Evolutionary conservation across 1,140 invertebrate species (phyloP).

Genomic region (Teleogryllus occipitalis): DNA sequence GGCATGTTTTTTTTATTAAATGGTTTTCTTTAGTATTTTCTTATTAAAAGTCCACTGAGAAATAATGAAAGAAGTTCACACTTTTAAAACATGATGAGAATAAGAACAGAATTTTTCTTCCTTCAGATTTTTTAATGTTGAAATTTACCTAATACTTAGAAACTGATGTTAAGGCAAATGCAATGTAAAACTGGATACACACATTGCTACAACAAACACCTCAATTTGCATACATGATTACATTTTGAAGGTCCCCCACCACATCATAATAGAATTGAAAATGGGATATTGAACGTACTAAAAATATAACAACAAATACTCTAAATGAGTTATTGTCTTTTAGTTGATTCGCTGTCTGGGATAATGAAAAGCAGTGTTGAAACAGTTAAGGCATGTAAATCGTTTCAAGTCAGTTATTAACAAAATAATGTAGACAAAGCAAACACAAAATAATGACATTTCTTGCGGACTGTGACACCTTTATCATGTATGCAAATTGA

Average conservation of each 20-base stretch:
- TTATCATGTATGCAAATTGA: background rate
- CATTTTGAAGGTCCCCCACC: background rate
- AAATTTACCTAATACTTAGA: background rate
- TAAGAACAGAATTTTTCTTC: background rate
- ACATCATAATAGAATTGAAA: background rate
- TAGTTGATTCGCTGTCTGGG: background rate
- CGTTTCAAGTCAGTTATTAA: background rate
- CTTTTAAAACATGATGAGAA: background rate
- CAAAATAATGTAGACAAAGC: background rate
- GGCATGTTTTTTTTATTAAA: conserved; percentile 40
- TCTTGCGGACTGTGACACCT: background rate
- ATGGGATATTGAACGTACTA: background rate
- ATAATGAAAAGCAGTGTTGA: background rate
- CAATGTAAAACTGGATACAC: background rate
- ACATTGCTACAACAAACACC: background rate
- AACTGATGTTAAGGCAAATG: background rate
- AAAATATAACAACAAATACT: background rate
- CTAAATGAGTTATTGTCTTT: background rate
- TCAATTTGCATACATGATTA: background rate
- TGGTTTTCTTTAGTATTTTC: conserved; percentile 30
- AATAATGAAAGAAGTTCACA: conserved; percentile 9
- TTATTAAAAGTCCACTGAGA: conserved; percentile 22
- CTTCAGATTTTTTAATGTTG: background rate
- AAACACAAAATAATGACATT: background rate
- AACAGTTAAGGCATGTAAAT: background rate